Percentiles rank a stretch among this genome's conserved stretches.
phyloP scores from a whole-genome alignment of 2,888 invertebrate species.

The Hypselothyrea guttata region DNA sequence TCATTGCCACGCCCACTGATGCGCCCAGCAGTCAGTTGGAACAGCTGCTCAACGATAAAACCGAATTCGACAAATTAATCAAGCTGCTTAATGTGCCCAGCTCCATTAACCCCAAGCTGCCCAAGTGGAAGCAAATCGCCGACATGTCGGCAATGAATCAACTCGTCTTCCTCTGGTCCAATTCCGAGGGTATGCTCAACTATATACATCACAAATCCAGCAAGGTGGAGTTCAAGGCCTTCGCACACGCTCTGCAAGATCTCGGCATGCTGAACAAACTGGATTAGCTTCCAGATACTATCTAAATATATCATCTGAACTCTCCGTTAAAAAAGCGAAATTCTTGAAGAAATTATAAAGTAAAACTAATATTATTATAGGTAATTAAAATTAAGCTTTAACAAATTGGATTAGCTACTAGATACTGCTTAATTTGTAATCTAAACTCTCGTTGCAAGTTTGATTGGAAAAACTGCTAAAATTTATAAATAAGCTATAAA shows the following conservation, averaged over 20 bases:
- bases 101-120: constrained; percentile 58
- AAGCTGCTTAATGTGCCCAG: constrained; percentile 83
- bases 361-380: too few relatives aligned
- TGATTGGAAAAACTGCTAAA: too few relatives aligned
- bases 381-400: too few relatives aligned
- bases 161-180: constrained; percentile 84
- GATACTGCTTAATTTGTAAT: too few relatives aligned
- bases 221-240: constrained; percentile 47
- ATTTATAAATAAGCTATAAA: too few relatives aligned
- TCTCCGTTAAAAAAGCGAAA: too few relatives aligned
- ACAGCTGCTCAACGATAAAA: constrained; percentile 69
- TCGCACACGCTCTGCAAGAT: constrained; percentile 49
- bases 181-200: constrained; percentile 84
- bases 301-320: not conserved
- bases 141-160: constrained; percentile 83
- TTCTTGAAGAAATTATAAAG: too few relatives aligned
- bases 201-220: constrained; percentile 78
- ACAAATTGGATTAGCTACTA: too few relatives aligned
- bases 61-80: constrained; percentile 83
- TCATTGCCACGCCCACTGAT: not conserved
- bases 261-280: constrained; percentile 42
- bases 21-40: constrained; percentile 40
- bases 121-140: constrained; percentile 85
- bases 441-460: too few relatives aligned
- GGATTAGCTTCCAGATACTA: constrained; percentile 2